Evolutionary conservation across 2,888 invertebrate genomes (phyloP).

Genomic region (Campoplex capitator): DNA sequence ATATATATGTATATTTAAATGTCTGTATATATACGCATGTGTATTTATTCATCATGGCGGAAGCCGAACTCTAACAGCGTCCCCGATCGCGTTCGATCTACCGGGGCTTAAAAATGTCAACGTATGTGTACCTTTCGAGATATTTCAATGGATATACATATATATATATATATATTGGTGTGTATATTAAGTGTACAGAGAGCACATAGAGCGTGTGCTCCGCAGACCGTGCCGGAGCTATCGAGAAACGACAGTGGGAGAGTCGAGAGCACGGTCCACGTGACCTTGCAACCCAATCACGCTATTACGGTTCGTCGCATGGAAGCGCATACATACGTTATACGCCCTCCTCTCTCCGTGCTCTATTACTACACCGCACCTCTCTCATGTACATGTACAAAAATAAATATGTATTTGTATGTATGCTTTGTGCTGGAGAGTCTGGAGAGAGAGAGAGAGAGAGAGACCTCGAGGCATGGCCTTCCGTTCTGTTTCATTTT

Average conservation of each 20-base stretch:
- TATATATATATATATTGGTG: not conserved
- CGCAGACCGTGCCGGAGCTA: constrained; percentile 56
- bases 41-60: constrained; percentile 42
- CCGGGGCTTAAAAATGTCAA: constrained; percentile 49
- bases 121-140: not conserved
- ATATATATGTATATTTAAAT: constrained; percentile 8
- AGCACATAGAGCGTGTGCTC: constrained; percentile 51
- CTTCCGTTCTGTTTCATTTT: constrained; percentile 32
- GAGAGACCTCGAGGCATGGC: constrained; percentile 18
- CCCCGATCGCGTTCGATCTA: constrained; percentile 60
- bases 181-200: constrained; percentile 50
- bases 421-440: constrained; percentile 11
- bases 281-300: constrained; percentile 68
- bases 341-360: constrained; percentile 15
- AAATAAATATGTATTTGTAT: constrained; percentile 24
- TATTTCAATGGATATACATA: not conserved
- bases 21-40: not conserved
- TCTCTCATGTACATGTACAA: constrained; percentile 1
- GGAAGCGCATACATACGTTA: constrained; percentile 58
- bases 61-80: constrained; percentile 42
- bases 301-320: constrained; percentile 67
- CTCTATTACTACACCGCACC: constrained; percentile 43
- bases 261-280: constrained; percentile 50
- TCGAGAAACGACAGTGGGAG: constrained; percentile 43
- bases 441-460: not conserved